Percentiles rank a stretch among this genome's conserved stretches.
phyloP scores from a whole-genome alignment of 1,140 invertebrate species.

The Dinothrombium tinctorium region DNA sequence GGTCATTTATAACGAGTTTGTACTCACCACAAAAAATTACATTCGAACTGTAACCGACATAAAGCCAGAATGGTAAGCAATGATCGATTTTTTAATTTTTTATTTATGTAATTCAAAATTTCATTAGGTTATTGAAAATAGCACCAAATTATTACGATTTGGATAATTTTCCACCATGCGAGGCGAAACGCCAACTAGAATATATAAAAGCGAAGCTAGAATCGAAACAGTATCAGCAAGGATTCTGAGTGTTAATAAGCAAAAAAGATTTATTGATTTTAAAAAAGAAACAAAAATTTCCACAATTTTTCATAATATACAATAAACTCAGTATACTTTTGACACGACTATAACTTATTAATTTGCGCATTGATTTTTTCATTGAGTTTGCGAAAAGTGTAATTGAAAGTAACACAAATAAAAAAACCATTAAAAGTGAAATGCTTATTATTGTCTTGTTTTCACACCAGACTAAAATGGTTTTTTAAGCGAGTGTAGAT shows the following conservation, averaged over 20 bases:
- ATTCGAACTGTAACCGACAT: constrained; percentile 96
- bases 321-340: too few species aligned
- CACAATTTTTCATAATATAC: too few species aligned
- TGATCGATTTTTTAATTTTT: constrained; percentile 7
- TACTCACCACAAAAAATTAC: constrained; percentile 97
- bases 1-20: constrained; percentile 99
- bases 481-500: too few species aligned
- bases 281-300: too few species aligned
- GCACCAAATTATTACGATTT: constrained; percentile 97
- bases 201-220: constrained; percentile 54
- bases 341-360: too few species aligned
- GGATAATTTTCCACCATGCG: constrained; percentile 88
- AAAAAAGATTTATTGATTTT: neutral
- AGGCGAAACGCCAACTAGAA: constrained; percentile 79
- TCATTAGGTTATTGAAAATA: constrained; percentile 62
- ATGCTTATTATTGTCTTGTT: too few species aligned
- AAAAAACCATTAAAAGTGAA: too few species aligned
- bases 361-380: too few species aligned
- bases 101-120: constrained; percentile 13
- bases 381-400: too few species aligned
- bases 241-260: neutral
- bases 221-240: constrained; percentile 1
- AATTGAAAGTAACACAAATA: too few species aligned
- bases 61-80: constrained; percentile 60
- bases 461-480: too few species aligned